Percentiles rank a stretch among this genome's conserved stretches.
Evolutionary conservation across 2,888 invertebrate genomes (phyloP).

Genomic region (Apotomis capreana): DNA sequence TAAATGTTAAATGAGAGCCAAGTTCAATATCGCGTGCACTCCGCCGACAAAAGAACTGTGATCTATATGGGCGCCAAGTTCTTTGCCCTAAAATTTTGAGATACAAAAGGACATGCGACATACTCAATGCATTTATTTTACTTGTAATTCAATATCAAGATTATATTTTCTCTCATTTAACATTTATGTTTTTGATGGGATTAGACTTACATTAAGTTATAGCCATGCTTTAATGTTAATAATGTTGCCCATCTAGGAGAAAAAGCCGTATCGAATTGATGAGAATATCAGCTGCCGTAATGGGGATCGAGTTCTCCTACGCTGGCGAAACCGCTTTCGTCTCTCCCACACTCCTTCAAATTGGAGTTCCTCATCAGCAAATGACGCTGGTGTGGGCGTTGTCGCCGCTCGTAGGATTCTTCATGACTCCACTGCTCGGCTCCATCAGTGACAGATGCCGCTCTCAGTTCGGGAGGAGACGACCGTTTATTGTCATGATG

Average conservation of each 20-base stretch:
- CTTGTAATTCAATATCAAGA: too few relatives aligned
- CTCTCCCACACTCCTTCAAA: slow-evolving; percentile 95
- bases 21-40: too few relatives aligned
- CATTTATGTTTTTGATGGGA: too few relatives aligned
- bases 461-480: slow-evolving; percentile 90
- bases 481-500: slow-evolving; percentile 95
- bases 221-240: background rate
- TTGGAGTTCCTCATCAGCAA: slow-evolving; percentile 95
- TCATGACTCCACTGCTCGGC: slow-evolving; percentile 95
- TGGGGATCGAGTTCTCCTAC: slow-evolving; percentile 99
- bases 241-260: slow-evolving; percentile 75
- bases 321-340: slow-evolving; percentile 99
- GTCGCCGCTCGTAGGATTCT: slow-evolving; percentile 96
- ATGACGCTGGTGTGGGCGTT: slow-evolving; percentile 98
- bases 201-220: background rate
- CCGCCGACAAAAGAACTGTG: too few relatives aligned
- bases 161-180: too few relatives aligned
- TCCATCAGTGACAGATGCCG: slow-evolving; percentile 96
- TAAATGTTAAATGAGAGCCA: too few relatives aligned
- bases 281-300: slow-evolving; percentile 95
- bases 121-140: too few relatives aligned
- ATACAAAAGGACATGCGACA: too few relatives aligned
- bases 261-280: slow-evolving; percentile 92
- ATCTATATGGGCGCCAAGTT: too few relatives aligned
- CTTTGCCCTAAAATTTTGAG: too few relatives aligned